Conservation (phyloP, 92 coral and sea anemone genomes). For the Umimayanthus kanabou region DNA sequence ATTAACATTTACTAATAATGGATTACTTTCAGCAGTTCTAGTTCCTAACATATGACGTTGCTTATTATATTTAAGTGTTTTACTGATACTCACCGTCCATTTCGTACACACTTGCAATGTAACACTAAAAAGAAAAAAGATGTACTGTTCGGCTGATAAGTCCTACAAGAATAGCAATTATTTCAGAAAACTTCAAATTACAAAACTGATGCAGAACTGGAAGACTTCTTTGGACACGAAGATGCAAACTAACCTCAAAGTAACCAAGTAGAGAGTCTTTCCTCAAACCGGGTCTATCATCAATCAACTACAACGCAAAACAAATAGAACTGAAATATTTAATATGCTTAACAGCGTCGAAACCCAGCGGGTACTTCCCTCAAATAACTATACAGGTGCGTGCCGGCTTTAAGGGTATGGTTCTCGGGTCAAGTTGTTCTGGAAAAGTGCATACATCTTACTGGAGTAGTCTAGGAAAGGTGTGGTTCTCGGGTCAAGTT, state of each 20-base stretch:
- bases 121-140: conserved; percentile 63
- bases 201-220: not conserved
- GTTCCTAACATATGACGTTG: too few species aligned
- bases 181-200: too few species aligned
- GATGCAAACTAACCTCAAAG: conserved; percentile 66
- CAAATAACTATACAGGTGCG: not conserved
- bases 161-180: not conserved
- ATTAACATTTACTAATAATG: too few species aligned
- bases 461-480: too few species aligned
- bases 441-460: too few species aligned
- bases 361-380: not conserved
- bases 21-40: too few species aligned
- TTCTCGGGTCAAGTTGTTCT: too few species aligned
- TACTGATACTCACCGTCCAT: conserved; percentile 65
- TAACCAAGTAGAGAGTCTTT: conserved; percentile 78
- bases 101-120: conserved; percentile 81
- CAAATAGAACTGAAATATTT: not conserved
- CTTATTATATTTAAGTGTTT: not conserved
- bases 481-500: too few species aligned
- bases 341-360: not conserved
- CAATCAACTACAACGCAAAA: conserved; percentile 57
- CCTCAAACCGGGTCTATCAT: conserved; percentile 37
- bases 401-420: too few species aligned
- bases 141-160: not conserved
- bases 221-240: too few species aligned